Evolutionary conservation across 2,113 vertebrate genomes (phyloP), one percentile per base, ranked within the genome.

Genomic region (Muscicapa adusta): DNA sequence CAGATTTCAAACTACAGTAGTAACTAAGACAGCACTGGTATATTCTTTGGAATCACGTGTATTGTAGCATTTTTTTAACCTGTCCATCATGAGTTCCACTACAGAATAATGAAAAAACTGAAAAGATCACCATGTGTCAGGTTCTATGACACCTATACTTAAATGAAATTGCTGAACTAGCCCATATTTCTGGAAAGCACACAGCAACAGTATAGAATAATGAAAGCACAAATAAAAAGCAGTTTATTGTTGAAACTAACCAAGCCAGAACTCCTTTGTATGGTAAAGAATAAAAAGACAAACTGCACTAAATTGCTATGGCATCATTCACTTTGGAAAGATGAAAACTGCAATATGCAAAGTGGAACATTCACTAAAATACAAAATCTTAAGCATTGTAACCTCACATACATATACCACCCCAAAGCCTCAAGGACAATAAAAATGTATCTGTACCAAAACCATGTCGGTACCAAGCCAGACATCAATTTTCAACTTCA

Each of bases 171-270:
- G 95, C 95, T 96, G 95, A 97, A 89, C 80, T 84, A 82, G 91
- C 96, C 94, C 95, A 93, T 93, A 95, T 97, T 96, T 97, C 89
- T 97, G 82, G 96, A 97, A 95, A 87, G 88, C 53, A 80, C 78
- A 66, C 85, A 89, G 57, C 31, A 51, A 33, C 73, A 78, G 61
- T 77, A 95, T 38, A 94, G 84, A 67, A 96, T 94, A 97, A 95
- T 43, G 81, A 95, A 96, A 95, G 47, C 65, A 68, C 81, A 94
- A 92, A 86, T 94, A 92, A 94, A 97, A 94, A 94, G 76, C 77
- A 53, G 61, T 61, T 92, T 85, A 66, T 63, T 95, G 81, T 91
- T 94, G 85, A 75, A 62, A 90, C 20, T 65, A 96, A 82, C 29
- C 40, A 93, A 91, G 38, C 66, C 72, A 91, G 91, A 94, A 92